Evolutionary conservation across 2,888 invertebrate species (phyloP), one percentile per base, ranked within the genome.

Genomic region (Eudasyphora cyanicolor): DNA sequence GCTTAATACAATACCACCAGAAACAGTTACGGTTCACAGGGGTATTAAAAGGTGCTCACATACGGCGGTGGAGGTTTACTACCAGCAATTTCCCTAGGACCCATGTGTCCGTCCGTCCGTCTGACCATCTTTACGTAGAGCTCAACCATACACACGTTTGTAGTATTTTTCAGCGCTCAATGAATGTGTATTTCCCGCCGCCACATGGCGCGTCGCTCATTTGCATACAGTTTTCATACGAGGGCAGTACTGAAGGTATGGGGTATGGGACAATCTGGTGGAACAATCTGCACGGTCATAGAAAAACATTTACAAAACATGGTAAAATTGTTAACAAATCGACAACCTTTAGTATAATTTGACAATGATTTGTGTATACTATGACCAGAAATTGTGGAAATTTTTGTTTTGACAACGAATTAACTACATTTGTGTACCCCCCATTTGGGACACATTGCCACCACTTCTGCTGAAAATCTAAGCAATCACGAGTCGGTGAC

Each of bases 21-120:
- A 81, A 77, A 79, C 76, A 82, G 76, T 76, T 82, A 82, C 76
- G 69, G 79, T 82, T 82, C 76, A 79, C 69, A 74, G 51, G 79
- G 74, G 82, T 77, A 77, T 75, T 77, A 24, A 21, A 51, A 24
- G 6, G 21, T 60, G 60, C 27, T 51, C 32, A 73, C 27, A 57
- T 42, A n/a, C 17, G 42, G 27, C 19, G 24, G 32, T 42, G 32
- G 70, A 38, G 38, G 17, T 17, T 29, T 35, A 35, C 64, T 35
- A 64, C 17, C 49, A 75, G 42, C 38, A 35, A 62, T 14, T 19
- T 10, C n/a, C n/a, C 3, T 51, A 70, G 49, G 51, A 12, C 49
- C n/a, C 45, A 6, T 8, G 12, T 27, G 60, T 60, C 6, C 14
- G 60, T 29, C n/a, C 32, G 17, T 19, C 49, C 10, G 6, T 29